Conservation (phyloP, 2,888 invertebrate species). For the Clistopyga incitator region DNA sequence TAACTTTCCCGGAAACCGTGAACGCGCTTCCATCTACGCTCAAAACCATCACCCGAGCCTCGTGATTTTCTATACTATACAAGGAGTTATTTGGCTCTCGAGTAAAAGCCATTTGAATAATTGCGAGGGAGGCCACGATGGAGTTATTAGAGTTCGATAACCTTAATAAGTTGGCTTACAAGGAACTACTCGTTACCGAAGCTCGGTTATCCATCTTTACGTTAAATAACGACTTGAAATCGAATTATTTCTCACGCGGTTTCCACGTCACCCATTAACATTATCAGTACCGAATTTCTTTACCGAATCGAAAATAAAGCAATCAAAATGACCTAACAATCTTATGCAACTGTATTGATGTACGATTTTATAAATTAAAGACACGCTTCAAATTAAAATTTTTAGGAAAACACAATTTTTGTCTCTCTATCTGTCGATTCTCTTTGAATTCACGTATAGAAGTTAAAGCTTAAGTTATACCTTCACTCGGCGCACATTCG, state of each 20-base stretch:
- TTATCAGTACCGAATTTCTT: neutral
- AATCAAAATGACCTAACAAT: too few relatives aligned
- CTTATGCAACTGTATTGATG: too few relatives aligned
- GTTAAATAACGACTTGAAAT: neutral
- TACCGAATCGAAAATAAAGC: neutral
- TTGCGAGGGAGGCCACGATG: slow-evolving; percentile 2
- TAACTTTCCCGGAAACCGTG: slow-evolving; percentile 61
- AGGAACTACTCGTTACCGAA: neutral
- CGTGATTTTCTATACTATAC: slow-evolving; percentile 35
- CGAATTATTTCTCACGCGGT: neutral
- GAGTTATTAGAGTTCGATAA: slow-evolving; percentile 16
- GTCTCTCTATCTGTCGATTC: neutral
- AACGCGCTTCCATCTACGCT: slow-evolving; percentile 27
- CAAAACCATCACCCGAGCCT: slow-evolving; percentile 18
- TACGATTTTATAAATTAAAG: too few relatives aligned
- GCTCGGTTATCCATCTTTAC: neutral
- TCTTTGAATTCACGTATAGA: slow-evolving; percentile 20
- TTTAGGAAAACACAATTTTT: too few relatives aligned
- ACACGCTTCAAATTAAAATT: too few relatives aligned
- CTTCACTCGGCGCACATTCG: slow-evolving; percentile 71
- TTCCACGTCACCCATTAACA: neutral
- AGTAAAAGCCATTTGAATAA: slow-evolving; percentile 24
- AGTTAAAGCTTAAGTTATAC: slow-evolving; percentile 33
- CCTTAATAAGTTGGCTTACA: neutral
- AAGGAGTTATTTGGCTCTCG: slow-evolving; percentile 32